Conservation (phyloP, 2,113 vertebrate genomes). For the Thermophis baileyi region DNA sequence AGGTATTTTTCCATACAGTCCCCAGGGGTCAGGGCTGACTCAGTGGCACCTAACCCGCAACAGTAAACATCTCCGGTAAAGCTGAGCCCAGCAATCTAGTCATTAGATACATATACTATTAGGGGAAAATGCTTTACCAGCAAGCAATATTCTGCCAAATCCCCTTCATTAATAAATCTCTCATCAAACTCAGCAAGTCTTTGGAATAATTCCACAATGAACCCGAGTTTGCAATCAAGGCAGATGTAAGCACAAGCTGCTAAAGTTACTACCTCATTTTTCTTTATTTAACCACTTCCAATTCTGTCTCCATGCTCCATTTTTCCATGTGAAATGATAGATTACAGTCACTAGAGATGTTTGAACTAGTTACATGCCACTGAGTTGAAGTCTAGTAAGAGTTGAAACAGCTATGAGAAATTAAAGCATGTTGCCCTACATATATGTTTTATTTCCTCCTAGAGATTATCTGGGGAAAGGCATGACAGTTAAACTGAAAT, state of each 20-base stretch:
- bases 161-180: not conserved
- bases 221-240: not conserved
- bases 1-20: not conserved
- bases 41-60: not conserved
- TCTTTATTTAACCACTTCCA: not conserved
- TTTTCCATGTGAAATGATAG: not conserved
- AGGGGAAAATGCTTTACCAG: not conserved
- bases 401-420: not conserved
- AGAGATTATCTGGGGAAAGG: not conserved
- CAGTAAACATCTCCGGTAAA: not conserved
- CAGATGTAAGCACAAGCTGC: not conserved
- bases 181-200: not conserved
- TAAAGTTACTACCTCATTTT: not conserved
- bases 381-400: not conserved
- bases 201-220: not conserved
- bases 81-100: not conserved
- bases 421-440: not conserved
- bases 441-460: not conserved
- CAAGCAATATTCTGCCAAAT: not conserved
- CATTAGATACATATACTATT: not conserved
- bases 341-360: not conserved
- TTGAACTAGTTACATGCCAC: not conserved
- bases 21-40: not conserved
- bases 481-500: not conserved
- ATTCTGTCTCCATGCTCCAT: not conserved